A percentile compares a stretch with the other conserved stretches of the same genome.
Evolutionary conservation across 2,113 vertebrate genomes (phyloP).

Genomic region (Aegotheles bennettii): DNA sequence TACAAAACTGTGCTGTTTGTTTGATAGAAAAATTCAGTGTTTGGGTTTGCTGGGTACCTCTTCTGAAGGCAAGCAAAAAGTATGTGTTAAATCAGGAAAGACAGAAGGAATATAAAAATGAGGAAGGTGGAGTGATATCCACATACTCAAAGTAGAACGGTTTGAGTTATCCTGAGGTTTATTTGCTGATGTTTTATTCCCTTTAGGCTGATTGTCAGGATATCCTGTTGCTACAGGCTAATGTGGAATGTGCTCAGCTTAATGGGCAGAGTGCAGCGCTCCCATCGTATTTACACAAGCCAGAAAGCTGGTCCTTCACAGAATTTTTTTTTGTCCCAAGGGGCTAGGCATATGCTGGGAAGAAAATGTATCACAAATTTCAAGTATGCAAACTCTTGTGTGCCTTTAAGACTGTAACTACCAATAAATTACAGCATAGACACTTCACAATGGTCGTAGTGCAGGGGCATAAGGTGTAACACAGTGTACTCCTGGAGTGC

Average conservation of each 20-base stretch:
- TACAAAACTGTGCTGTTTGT: not conserved
- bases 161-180: not conserved
- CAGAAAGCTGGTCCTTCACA: not conserved
- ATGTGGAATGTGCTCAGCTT: not conserved
- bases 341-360: not conserved
- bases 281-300: conserved; percentile 20
- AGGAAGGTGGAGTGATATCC: not conserved
- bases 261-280: conserved; percentile 16
- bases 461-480: not conserved
- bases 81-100: not conserved
- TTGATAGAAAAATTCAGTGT: not conserved
- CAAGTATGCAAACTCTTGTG: not conserved
- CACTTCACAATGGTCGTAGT: not conserved
- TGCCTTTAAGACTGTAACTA: not conserved
- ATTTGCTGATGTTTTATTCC: not conserved
- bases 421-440: not conserved
- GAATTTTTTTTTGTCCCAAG: not conserved
- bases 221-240: not conserved
- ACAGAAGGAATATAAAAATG: not conserved
- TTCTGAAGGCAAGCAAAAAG: not conserved
- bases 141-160: not conserved
- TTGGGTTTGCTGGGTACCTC: not conserved
- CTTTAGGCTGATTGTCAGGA: not conserved
- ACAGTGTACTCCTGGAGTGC: not conserved
- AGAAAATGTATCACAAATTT: not conserved